Conservation (phyloP, 2,113 vertebrate genomes). For the Rhodinocichla rosea region DNA sequence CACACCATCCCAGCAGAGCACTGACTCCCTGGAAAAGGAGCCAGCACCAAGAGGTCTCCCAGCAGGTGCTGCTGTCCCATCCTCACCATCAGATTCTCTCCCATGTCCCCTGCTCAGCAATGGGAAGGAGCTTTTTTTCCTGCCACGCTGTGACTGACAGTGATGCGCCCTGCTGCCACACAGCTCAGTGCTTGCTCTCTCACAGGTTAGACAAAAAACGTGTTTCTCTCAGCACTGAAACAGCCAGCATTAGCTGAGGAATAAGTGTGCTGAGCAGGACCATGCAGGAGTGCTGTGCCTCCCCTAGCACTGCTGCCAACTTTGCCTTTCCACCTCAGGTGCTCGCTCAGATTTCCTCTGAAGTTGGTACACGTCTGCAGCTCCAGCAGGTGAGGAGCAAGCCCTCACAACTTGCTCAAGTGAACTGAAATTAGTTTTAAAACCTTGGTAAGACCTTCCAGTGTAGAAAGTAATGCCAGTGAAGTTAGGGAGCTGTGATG, state of each 20-base stretch:
- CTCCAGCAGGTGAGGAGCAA: not conserved
- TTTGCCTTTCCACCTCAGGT: not conserved
- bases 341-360: not conserved
- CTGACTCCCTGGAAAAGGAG: not conserved
- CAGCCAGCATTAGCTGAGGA: not conserved
- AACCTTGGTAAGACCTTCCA: not conserved
- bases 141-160: accelerated
- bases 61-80: not conserved
- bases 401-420: not conserved
- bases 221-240: not conserved
- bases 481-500: not conserved
- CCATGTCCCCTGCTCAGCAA: not conserved
- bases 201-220: not conserved
- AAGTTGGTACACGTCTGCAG: accelerated
- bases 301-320: not conserved
- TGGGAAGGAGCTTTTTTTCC: not conserved
- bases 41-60: not conserved
- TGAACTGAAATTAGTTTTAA: not conserved
- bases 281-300: not conserved
- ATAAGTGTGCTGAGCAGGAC: not conserved
- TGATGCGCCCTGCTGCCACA: not conserved
- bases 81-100: not conserved
- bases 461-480: not conserved
- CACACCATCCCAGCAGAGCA: not conserved
- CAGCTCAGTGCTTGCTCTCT: accelerated